These are phyloP conservation scores for Urocolius indicus DNA, from an alignment of 2,113 vertebrate species.

Conservation along the genomic window DNA sequence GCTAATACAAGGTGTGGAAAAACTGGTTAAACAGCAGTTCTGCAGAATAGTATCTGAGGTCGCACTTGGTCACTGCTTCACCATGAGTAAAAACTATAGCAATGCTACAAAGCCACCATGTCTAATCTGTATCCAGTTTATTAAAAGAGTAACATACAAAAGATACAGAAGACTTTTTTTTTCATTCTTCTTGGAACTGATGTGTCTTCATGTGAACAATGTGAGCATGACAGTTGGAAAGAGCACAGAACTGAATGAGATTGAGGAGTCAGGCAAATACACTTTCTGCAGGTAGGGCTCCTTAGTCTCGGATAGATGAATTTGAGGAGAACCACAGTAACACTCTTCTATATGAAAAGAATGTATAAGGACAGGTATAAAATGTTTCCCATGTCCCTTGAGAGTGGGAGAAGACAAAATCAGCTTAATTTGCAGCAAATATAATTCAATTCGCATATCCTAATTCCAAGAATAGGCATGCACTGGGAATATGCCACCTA, in stretches of 20 bases:
- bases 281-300: not conserved
- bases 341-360: not conserved
- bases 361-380: not conserved
- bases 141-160: not conserved
- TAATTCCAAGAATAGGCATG: constrained; percentile 42
- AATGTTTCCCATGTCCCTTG: not conserved
- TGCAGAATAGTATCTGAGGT: not conserved
- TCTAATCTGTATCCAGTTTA: not conserved
- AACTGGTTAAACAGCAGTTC: not conserved
- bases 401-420: constrained; percentile 29
- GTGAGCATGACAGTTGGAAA: not conserved
- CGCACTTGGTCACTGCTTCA: not conserved
- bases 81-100: not conserved
- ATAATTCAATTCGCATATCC: constrained; percentile 41
- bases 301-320: not conserved
- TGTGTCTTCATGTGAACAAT: not conserved
- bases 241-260: not conserved
- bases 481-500: constrained; percentile 25
- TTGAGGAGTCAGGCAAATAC: not conserved
- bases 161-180: not conserved
- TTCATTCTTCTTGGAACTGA: not conserved
- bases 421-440: constrained; percentile 39
- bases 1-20: not conserved
- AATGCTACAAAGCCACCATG: not conserved
- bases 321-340: not conserved